Conservation (phyloP, 2,888 invertebrate species). For the Nipponacmea schrenckii region DNA sequence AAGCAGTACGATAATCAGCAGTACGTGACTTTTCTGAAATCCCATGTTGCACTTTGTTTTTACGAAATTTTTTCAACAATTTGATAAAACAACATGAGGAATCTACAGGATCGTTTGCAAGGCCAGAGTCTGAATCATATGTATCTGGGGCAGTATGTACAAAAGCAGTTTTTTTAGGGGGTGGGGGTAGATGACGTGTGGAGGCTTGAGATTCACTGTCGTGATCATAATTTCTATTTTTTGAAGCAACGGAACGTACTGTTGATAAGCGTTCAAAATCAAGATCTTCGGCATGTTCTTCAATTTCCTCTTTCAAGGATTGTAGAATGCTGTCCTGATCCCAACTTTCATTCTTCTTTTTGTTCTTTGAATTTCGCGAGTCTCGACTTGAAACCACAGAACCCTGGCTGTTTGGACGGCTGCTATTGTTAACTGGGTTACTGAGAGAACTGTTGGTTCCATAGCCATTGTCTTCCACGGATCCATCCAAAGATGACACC, state of each 20-base stretch:
- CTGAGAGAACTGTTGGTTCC: conserved; percentile 40
- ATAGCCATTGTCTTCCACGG: conserved; percentile 51
- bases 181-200: conserved; percentile 25
- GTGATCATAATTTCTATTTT: not conserved
- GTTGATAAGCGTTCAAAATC: conserved; percentile 39
- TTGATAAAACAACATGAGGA: not conserved
- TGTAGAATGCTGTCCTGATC: conserved; percentile 47
- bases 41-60: not conserved
- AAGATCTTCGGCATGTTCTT: conserved; percentile 47
- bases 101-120: not conserved
- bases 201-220: conserved; percentile 25
- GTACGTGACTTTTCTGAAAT: not conserved
- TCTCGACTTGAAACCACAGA: conserved; percentile 38
- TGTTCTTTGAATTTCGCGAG: conserved; percentile 34
- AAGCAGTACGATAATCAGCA: not conserved
- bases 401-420: conserved; percentile 48
- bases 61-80: conserved; percentile 1
- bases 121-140: not conserved
- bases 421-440: conserved; percentile 29
- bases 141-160: conserved; percentile 7
- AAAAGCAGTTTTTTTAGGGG: conserved; percentile 26
- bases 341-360: conserved; percentile 52
- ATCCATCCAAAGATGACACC: conserved; percentile 46
- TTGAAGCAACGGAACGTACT: conserved; percentile 14
- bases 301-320: conserved; percentile 52